Base-by-base conservation (phyloP, 2,797 vertebrate genomes). In the Chrosomus eos region DNA sequence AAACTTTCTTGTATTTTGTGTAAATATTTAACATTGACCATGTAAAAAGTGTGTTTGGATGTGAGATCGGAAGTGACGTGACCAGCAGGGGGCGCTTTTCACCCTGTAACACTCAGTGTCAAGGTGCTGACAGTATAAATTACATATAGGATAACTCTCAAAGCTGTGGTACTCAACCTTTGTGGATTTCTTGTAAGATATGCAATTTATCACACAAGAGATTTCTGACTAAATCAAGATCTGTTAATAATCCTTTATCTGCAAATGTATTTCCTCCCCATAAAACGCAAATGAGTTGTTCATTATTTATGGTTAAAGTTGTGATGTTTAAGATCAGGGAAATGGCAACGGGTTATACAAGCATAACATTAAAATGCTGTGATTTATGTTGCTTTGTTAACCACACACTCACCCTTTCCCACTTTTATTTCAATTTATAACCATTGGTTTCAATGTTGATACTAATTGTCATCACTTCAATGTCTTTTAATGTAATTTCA, bases 161-260 rank as follows among this genome's bases (percentile, higher is more conserved):
- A 84, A 84, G 73, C 64, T 58, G 36, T 31, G 53, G 18, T n/a
- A 70, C 51, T 83, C 74, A 84, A 60, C 82, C 64, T 67, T 28
- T 21, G n/a, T 26, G 73, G 62, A 68, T 76, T 70, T 80, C 5
- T 70, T 26, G 33, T 75, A 53, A 75, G 60, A 51, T 64, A 38
- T 38, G 60, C 2, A 5, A 67, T 75, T 67, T 66, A 64, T 82
- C 71, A 82, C 55, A 33, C 23, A 21, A 48, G 58, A 64, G 23
- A 28, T 81, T 36, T 53, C 23, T 38, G 55, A 33, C 26, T 18
- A n/a, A 60, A 74, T 74, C 10, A 82, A 45, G 70, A 66, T 14
- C 28, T 48, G 26, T 31, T 43, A 33, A 21, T 43, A 73, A 43
- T 9, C 13, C 21, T 16, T 48, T 26, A 72, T 58, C 9, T 28